Base-by-base conservation (phyloP, 1,140 invertebrate species). In the Sipha flava region DNA sequence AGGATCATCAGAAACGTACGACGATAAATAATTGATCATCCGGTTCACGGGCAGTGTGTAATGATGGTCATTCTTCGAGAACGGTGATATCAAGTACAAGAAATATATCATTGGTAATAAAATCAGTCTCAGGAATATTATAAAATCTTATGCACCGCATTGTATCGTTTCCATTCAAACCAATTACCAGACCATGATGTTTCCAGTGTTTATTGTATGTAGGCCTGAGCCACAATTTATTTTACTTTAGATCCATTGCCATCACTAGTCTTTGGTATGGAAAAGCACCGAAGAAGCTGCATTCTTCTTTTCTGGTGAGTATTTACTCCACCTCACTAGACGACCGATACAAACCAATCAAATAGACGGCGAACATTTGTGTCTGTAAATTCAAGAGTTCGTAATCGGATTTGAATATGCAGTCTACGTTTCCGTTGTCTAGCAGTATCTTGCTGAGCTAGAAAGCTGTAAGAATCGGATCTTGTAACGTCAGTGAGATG, bases 161-260 rank as follows among this genome's bases (percentile, higher is more conserved):
- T 83, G 82, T 86, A 88, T 14, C 84, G 82, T 68, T 85, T 85
- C 88, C 89, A 90, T n/a, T 86, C 86, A 81, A 87, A 84, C 87
- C 88, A 90, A 40, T 88, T 85, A 0, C 87, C 89, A 1, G 86
- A 82, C 90, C 90, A 90, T 59, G 85, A 83, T 37, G 83, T 81
- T 57, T 85, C 83, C 70, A 89, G 82, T 3, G 34, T 75, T 84
- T 92, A 90, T 84, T 93, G 92, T 31, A 91, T 90, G 82, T 92
- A 90, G 0, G 91, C 89, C 84, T 93, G 91, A 1, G 92, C 90
- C 0, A 93, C 90, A 93, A 93, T 83, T 88, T 88, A 84, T 92
- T 92, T 82, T 93, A 91, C 82, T n/a, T n/a, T n/a, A n/a, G n/a
- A n/a, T n/a, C n/a, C n/a, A n/a, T n/a, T n/a, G n/a, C n/a, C n/a